A percentile compares a stretch with the other conserved stretches of the same genome.
Evolutionary conservation across 2,888 invertebrate genomes (phyloP).

Genomic region (Megastigmus dorsalis): DNA sequence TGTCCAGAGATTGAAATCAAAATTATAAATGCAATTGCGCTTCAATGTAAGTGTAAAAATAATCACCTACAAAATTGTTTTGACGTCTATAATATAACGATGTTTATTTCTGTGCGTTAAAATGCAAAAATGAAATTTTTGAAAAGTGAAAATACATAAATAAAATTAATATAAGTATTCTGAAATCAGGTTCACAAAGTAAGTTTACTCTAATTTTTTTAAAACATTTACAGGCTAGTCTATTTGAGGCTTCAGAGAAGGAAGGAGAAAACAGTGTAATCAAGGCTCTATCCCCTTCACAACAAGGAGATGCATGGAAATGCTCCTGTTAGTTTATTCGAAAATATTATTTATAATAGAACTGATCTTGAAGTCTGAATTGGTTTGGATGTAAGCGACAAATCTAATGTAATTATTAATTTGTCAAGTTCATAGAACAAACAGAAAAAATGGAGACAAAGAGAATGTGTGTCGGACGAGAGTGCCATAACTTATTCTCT

Average conservation of each 20-base stretch:
- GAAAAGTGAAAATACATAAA: no score
- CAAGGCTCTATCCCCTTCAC: conserved; percentile 66
- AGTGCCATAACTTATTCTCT: conserved; percentile 8
- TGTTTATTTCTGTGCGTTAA: no score
- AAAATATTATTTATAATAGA: conserved; percentile 10
- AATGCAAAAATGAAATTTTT: no score
- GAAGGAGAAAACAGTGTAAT: conserved; percentile 67
- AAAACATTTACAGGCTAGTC: conserved; percentile 65
- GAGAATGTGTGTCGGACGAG: conserved; percentile 21
- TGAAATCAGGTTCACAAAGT: no score
- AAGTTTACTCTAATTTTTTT: no score
- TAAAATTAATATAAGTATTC: no score
- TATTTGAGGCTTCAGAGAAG: conserved; percentile 68
- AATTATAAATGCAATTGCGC: no score
- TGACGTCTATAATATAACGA: no score
- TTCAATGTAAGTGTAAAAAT: no score
- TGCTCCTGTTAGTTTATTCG: conserved; percentile 58
- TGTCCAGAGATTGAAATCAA: no score
- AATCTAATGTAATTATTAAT: conserved; percentile 12
- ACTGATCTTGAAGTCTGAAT: conserved; percentile 29
- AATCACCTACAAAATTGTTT: no score
- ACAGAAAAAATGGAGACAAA: not conserved
- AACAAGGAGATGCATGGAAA: conserved; percentile 68
- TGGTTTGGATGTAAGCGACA: conserved; percentile 9
- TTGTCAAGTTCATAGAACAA: conserved; percentile 5